phyloP scores from a whole-genome alignment of 2,888 invertebrate species.

The Machimus atricapillus region DNA sequence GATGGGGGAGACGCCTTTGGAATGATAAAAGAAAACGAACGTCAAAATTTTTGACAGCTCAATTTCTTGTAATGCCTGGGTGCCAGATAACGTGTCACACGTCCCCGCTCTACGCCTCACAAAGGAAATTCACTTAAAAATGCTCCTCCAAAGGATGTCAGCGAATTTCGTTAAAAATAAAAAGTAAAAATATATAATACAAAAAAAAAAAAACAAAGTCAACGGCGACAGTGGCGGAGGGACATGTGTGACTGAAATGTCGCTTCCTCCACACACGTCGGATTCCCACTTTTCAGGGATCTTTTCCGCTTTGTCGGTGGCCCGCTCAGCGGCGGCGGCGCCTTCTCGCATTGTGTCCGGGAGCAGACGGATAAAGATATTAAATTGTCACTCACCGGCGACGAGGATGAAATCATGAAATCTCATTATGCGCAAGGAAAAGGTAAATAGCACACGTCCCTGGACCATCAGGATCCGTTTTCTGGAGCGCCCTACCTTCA shows the following conservation, averaged over 20 bases:
- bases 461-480: background rate
- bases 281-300: constrained; percentile 15
- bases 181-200: background rate
- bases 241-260: background rate
- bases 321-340: background rate
- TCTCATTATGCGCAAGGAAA: constrained; percentile 17
- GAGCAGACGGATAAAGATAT: constrained; percentile 30
- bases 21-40: constrained; percentile 48
- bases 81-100: constrained; percentile 20
- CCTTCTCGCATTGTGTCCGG: background rate
- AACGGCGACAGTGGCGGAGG: background rate
- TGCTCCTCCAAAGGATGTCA: constrained; percentile 15
- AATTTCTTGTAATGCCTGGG: constrained; percentile 53
- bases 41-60: constrained; percentile 62
- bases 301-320: background rate
- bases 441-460: constrained; percentile 15
- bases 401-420: constrained; percentile 24
- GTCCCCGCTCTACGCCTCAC: background rate
- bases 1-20: background rate
- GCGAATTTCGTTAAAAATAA: constrained; percentile 12
- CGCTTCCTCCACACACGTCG: background rate
- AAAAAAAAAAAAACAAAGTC: background rate
- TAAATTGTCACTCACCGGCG: constrained; percentile 28
- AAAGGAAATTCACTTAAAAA: constrained; percentile 33
- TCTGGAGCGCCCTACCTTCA: background rate